Percentiles rank a stretch among this genome's conserved stretches.
Evolutionary conservation across 2,888 invertebrate genomes (phyloP).

Genomic region (Ectemnius cavifrons): DNA sequence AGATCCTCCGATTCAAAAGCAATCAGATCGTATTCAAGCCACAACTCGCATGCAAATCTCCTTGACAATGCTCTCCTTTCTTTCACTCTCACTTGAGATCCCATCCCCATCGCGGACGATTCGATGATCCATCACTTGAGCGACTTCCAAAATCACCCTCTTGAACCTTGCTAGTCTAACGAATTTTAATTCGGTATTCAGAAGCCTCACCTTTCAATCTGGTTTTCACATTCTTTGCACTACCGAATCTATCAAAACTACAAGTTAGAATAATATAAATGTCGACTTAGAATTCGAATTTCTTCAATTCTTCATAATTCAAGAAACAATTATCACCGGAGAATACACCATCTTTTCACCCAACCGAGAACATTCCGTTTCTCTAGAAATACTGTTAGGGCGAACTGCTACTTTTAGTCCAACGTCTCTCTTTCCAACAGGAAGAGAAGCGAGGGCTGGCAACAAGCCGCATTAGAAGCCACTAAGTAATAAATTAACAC

Average conservation of each 20-base stretch:
- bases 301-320: no score
- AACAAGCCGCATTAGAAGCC: neutral
- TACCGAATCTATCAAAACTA: no score
- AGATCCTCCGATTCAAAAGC: conserved; percentile 59
- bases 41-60: conserved; percentile 67
- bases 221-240: no score
- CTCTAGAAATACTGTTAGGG: no score
- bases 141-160: conserved; percentile 6
- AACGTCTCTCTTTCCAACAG: neutral
- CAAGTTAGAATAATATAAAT: no score
- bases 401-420: no score
- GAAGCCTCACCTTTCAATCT: no score
- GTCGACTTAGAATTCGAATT: no score
- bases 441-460: neutral
- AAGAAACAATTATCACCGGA: no score
- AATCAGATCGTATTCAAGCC: conserved; percentile 69
- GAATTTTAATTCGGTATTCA: neutral
- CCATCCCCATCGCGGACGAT: conserved; percentile 47
- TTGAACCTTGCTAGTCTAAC: neutral
- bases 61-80: conserved; percentile 49
- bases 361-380: no score
- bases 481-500: neutral
- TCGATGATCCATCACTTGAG: conserved; percentile 68
- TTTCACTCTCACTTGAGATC: conserved; percentile 35
- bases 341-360: no score